Evolutionary conservation across 2,888 invertebrate species (phyloP).

Genomic region (Lepidochrysops patricia): DNA sequence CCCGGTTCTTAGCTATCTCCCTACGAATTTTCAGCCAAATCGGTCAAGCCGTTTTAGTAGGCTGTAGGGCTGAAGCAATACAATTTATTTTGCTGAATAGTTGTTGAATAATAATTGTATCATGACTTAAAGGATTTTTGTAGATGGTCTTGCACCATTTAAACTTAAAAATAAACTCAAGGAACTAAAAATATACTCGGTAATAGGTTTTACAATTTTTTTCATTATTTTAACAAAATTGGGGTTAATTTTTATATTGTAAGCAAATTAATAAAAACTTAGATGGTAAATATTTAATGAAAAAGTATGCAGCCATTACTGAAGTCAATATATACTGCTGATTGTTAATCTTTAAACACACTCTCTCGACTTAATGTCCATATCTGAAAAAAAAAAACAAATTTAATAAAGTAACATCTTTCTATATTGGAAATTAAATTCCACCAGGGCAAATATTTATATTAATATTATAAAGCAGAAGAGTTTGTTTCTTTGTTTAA

Average conservation of each 20-base stretch:
- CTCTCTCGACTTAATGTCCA: conserved; percentile 56
- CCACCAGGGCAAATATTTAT: no score
- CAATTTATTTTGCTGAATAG: no score
- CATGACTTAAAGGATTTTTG: no score
- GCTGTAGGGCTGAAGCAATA: no score
- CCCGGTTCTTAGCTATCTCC: no score
- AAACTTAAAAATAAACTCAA: no score
- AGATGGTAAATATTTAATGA: conserved; percentile 5
- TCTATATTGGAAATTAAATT: neutral
- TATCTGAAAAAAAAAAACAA: conserved; percentile 61
- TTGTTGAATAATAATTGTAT: no score
- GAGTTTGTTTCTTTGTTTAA: no score
- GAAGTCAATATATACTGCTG: conserved; percentile 32
- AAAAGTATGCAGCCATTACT: conserved; percentile 34
- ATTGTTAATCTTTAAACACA: neutral
- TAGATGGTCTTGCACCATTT: no score
- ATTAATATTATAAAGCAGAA: no score
- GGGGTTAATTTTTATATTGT: neutral
- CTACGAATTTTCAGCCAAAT: no score
- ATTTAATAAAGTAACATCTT: conserved; percentile 9
- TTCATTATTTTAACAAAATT: conserved; percentile 7
- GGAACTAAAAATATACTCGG: neutral
- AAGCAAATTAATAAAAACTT: conserved; percentile 3
- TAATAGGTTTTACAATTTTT: neutral
- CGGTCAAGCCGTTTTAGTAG: no score